phyloP scores from a whole-genome alignment of 1,140 invertebrate species.

The Drosophila micromelanica region DNA sequence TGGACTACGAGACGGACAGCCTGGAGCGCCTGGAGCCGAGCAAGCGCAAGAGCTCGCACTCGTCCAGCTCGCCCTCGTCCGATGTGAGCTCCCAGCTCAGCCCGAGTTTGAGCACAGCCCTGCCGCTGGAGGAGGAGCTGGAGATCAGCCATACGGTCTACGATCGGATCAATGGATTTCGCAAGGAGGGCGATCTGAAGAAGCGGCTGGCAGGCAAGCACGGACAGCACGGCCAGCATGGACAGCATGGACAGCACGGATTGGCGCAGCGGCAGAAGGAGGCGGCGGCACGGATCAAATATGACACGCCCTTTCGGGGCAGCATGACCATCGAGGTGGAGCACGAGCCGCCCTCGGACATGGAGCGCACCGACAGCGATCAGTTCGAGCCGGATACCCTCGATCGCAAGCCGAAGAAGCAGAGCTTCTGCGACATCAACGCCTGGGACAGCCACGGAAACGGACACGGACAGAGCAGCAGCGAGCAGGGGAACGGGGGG shows the following conservation, averaged over 20 bases:
- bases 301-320: constrained; percentile 82
- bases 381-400: constrained; percentile 93
- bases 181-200: constrained; percentile 77
- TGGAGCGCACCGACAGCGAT: constrained; percentile 85
- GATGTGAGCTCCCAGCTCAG: constrained; percentile 88
- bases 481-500: constrained; percentile 66
- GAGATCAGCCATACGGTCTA: constrained; percentile 90
- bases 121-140: constrained; percentile 91
- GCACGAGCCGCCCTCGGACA: constrained; percentile 80
- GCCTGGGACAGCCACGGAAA: constrained; percentile 78
- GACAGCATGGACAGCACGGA: constrained; percentile 29
- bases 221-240: constrained; percentile 18
- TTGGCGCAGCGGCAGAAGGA: constrained; percentile 68
- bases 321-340: constrained; percentile 90
- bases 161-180: constrained; percentile 73
- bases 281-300: constrained; percentile 77
- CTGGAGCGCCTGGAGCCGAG: constrained; percentile 88
- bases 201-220: constrained; percentile 65
- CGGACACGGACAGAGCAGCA: constrained; percentile 66
- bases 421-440: constrained; percentile 84
- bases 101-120: constrained; percentile 88
- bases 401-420: constrained; percentile 91
- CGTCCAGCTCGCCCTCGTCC: constrained; percentile 87
- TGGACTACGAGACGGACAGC: constrained; percentile 92
- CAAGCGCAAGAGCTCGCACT: constrained; percentile 85